A percentile compares a stretch with the other conserved stretches of the same genome.
These are phyloP conservation scores for Plodia interpunctella DNA, from an alignment of 1,140 invertebrate genomes.

Conservation along the genomic window DNA sequence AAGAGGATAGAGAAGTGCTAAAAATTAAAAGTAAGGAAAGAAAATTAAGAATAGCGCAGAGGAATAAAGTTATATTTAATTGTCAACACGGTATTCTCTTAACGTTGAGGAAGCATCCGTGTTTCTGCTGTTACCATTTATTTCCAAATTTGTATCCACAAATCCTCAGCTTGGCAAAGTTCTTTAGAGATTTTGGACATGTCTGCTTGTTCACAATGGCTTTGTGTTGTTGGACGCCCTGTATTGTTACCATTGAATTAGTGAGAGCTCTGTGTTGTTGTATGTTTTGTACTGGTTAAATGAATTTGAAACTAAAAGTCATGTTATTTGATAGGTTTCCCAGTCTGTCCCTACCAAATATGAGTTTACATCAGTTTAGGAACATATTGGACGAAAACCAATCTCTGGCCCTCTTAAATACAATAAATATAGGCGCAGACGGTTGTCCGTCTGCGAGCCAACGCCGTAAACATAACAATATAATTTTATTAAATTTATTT, in stretches of 20 bases:
- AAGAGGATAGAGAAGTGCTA: constrained; percentile 25
- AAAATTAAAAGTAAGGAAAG: constrained; percentile 27
- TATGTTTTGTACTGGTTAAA: constrained; percentile 32
- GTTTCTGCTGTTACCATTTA: constrained; percentile 45
- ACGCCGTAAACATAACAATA: no score
- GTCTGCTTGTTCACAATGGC: constrained; percentile 37
- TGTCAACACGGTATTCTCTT: constrained; percentile 40
- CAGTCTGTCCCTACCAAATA: no score
- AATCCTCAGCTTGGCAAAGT: constrained; percentile 29
- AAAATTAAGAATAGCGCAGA: constrained; percentile 32
- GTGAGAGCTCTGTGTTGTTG: constrained; percentile 40
- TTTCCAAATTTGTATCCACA: constrained; percentile 47
- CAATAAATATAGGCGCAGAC: no score
- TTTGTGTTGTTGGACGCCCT: constrained; percentile 45
- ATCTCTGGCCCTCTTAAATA: no score
- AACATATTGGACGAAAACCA: no score
- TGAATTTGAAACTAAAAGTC: no score
- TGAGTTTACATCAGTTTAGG: no score
- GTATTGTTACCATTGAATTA: constrained; percentile 40
- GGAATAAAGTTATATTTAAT: constrained; percentile 32
- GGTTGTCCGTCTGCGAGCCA: no score
- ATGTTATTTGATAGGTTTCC: no score
- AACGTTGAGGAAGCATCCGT: constrained; percentile 45
- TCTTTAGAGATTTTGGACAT: constrained; percentile 32
- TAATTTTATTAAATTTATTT: no score